Conservation (phyloP, 1,140 invertebrate genomes). For the Brachionus plicatilis region DNA sequence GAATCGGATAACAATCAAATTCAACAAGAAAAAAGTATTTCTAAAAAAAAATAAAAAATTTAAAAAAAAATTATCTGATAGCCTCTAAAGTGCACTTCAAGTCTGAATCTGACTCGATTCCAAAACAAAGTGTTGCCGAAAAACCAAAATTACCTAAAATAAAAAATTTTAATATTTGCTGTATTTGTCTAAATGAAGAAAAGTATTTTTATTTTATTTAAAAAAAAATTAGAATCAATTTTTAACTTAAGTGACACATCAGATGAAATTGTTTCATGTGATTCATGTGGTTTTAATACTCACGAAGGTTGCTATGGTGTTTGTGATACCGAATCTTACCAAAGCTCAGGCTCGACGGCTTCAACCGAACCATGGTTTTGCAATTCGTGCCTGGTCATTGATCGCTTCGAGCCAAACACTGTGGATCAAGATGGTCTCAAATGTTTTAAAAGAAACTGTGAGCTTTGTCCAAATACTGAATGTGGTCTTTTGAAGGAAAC, state of each 20-base stretch:
- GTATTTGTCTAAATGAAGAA: conserved; percentile 27
- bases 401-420: neutral
- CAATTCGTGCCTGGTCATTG: neutral
- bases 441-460: conserved; percentile 24
- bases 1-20: neutral
- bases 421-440: neutral
- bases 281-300: conserved; percentile 34
- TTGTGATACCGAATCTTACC: neutral
- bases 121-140: neutral
- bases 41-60: neutral
- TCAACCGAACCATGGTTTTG: conserved; percentile 40
- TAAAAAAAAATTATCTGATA: neutral
- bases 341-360: neutral
- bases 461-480: conserved; percentile 37
- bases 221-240: neutral
- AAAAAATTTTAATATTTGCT: conserved; percentile 31
- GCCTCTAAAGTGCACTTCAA: neutral
- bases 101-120: neutral
- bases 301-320: conserved; percentile 39
- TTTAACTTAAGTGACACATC: neutral
- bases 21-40: neutral
- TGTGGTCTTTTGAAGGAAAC: conserved; percentile 38
- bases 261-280: conserved; percentile 32
- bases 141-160: neutral
- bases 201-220: neutral